Evolutionary conservation across 2,888 invertebrate species (phyloP).

Genomic region (Heteromyza rotundicornis): DNA sequence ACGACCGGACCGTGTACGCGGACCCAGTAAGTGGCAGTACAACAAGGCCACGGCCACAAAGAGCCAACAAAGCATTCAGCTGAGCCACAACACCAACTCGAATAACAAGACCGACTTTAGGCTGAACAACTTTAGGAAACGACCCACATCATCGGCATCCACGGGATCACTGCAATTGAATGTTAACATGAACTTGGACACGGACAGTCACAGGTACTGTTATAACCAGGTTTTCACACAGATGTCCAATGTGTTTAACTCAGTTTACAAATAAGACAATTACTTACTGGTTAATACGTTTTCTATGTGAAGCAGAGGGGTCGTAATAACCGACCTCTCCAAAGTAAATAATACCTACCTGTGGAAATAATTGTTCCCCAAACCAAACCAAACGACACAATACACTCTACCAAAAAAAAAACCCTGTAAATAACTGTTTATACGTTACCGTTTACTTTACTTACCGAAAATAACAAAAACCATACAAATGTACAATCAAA

Average conservation of each 20-base stretch:
- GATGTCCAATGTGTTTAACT: background rate
- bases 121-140: slow-evolving; percentile 36
- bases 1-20: slow-evolving; percentile 62
- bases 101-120: slow-evolving; percentile 59
- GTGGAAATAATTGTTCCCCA: background rate
- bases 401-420: slow-evolving; percentile 17
- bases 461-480: slow-evolving; percentile 31
- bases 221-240: slow-evolving; percentile 15
- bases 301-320: too few species aligned
- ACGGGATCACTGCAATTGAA: slow-evolving; percentile 43
- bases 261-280: too few species aligned
- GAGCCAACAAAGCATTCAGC: slow-evolving; percentile 29
- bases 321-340: too few species aligned
- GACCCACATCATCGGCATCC: slow-evolving; percentile 37
- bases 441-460: slow-evolving; percentile 39
- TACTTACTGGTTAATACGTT: too few species aligned
- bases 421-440: slow-evolving; percentile 36
- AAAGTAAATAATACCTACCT: background rate
- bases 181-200: slow-evolving; percentile 41
- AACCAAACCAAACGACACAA: slow-evolving; percentile 13
- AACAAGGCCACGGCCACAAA: slow-evolving; percentile 61
- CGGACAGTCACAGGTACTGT: slow-evolving; percentile 53
- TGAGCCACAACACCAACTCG: slow-evolving; percentile 12
- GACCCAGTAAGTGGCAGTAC: slow-evolving; percentile 63
- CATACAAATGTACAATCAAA: slow-evolving; percentile 44